Evolutionary conservation across 2,113 vertebrate species (phyloP), one percentile per base, ranked within the genome.

Genomic region (Gallinago media): DNA sequence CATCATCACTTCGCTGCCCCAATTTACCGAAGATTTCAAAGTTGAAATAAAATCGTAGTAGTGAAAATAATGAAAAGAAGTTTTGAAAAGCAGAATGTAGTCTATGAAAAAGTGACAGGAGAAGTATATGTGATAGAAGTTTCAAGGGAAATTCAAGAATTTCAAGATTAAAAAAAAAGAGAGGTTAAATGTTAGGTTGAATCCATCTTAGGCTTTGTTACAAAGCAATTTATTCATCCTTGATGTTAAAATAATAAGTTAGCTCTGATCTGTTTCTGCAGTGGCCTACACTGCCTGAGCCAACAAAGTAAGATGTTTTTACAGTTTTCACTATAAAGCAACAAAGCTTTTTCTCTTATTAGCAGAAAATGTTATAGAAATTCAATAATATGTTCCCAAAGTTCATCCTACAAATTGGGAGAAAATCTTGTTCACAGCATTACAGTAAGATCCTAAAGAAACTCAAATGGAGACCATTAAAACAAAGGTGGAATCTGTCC

Each of bases 231-330:
- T 88, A 89, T 82, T 92, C 26, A 83, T 42, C 81, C 25, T 88
- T 89, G 66, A 93, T 50, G 40, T 73, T 54, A 85, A 94, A 95
- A 92, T 91, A 91, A 68, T 56, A 74, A 50, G 9, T 36, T 87
- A 77, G 10, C 36, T 85, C 44, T 82, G 44, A 40, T 88, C 61
- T 85, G 49, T 67, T 92, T 94, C 89, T 85, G 52, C 73, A 85
- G 65, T 61, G 81, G 52, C 15, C 55, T 89, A 71, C 8, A 27
- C 15, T 38, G 32, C 20, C 65, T 91, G 49, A 94, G 25, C 29
- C 70, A 94, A 77, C 42, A 63, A 85, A 54, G 63, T 61, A 85
- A 93, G 40, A 62, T 66, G 63, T 50, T 88, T 89, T 92, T 73
- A 56, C 26, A 77, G 38, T 62, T 90, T 83, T 22, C 18, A 74